Percentiles rank a stretch among this genome's conserved stretches.
These are phyloP conservation scores for Ichneumoninae sp. DNA, from an alignment of 2,888 invertebrate species.

Conservation along the genomic window DNA sequence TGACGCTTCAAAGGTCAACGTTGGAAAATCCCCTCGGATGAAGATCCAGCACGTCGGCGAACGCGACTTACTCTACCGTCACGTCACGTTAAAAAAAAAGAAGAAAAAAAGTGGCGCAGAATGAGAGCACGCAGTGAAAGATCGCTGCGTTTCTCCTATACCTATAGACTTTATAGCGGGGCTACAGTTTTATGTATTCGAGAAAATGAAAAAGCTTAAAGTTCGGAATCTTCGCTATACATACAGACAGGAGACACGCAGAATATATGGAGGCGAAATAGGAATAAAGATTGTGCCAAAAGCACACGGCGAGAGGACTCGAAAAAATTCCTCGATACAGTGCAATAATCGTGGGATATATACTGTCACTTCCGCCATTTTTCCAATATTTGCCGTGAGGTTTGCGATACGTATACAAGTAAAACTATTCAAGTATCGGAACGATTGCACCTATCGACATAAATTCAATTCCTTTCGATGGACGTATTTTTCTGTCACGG, in stretches of 20 bases:
- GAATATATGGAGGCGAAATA: conserved; percentile 21
- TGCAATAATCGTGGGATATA: background rate
- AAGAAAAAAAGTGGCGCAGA: conserved; percentile 4
- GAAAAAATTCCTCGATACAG: background rate
- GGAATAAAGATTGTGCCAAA: conserved; percentile 33
- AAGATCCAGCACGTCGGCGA: conserved; percentile 56
- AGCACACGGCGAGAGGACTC: conserved; percentile 3
- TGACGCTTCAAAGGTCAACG: conserved; percentile 50
- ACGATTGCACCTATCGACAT: too few relatives aligned
- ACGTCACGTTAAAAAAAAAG: conserved; percentile 20
- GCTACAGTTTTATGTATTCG: background rate
- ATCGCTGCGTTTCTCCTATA: background rate
- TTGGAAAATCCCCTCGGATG: conserved; percentile 51
- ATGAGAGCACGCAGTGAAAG: conserved; percentile 19
- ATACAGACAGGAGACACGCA: background rate
- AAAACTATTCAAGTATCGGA: too few relatives aligned
- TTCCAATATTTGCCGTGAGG: background rate
- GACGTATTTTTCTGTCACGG: too few relatives aligned
- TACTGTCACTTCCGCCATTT: background rate
- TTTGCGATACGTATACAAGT: background rate
- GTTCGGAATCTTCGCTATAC: conserved; percentile 6
- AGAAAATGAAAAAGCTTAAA: conserved; percentile 33
- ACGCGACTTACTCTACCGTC: conserved; percentile 30
- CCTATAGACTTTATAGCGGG: conserved; percentile 14
- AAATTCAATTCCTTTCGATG: too few relatives aligned